Evolutionary conservation across 1,140 invertebrate species (phyloP), one percentile per base, ranked within the genome.

Genomic region (Drosophila funebris): DNA sequence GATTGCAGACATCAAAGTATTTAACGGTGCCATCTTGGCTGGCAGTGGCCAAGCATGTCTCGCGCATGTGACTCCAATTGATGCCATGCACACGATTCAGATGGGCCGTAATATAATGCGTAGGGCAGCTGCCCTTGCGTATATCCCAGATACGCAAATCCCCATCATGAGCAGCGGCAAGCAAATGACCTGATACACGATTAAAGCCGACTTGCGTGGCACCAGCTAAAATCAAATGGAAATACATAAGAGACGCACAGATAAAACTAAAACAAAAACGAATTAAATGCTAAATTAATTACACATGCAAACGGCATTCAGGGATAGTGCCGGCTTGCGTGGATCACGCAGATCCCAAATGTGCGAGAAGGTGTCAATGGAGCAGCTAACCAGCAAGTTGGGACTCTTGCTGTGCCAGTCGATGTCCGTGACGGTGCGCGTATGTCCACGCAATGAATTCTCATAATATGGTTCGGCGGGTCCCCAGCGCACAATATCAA

Each of bases 111-210:
- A 99, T 97, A 78, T 99, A 99, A 83, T 98, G 96, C 0, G 98
- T 93, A 2, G 98, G 97, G 61, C 95, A 94, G 44, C 95, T 96
- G 48, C 95, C 95, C 93, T 98, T 98, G 73, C 98, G 94, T 78
- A 96, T 95, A 92, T 99, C 98, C 98, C 98, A 99, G 71, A 99
- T 95, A 92, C 98, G 96, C 6, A 99, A 94, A 92, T 99, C 98
- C 11, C 97, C 97, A 91, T 98, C 97, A 92, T 99, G 97, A 48
- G 97, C 96, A 41, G 98, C 98, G 1, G 98, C 98, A 72, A 99
- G 93, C 48, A 97, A 93, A 91, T 98, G 94, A 9, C 95, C 93
- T 6, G 95, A 96, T 27, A 97, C 94, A 83, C 96, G 95, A 92
- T 98, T 98, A 96, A 98, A 99, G 90, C 97, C 95, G 0, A 99